Percentiles rank a stretch among this genome's conserved stretches.
Evolutionary conservation across 2,888 invertebrate genomes (phyloP).

Genomic region (Nephrotoma guestfalica): DNA sequence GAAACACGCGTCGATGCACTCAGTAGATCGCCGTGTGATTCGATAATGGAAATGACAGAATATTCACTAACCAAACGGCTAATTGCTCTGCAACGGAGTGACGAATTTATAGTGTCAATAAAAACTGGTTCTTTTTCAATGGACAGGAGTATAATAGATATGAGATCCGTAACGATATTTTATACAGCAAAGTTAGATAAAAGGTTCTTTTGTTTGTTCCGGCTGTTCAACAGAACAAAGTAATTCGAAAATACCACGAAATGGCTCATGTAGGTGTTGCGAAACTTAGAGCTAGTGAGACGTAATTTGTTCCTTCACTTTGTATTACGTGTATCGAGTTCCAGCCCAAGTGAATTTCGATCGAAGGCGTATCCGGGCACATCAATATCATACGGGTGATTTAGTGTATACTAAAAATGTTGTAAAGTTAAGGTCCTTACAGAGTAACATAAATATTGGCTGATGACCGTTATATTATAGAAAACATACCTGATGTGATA

Average conservation of each 20-base stretch:
- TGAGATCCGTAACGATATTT: neutral
- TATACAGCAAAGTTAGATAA: neutral
- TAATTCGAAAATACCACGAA: neutral
- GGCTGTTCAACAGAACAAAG: neutral
- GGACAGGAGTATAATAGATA: neutral
- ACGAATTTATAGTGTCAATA: neutral
- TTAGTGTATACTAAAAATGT: neutral
- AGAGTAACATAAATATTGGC: too few species aligned
- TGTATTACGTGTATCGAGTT: neutral
- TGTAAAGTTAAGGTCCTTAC: neutral
- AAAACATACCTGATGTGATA: too few species aligned
- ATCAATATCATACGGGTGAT: neutral
- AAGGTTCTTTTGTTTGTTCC: neutral
- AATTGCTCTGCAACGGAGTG: neutral
- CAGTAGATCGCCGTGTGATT: neutral
- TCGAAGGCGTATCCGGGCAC: neutral
- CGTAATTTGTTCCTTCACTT: neutral
- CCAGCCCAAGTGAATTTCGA: neutral
- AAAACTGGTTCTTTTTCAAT: neutral
- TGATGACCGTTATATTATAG: too few species aligned
- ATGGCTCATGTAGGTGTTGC: neutral
- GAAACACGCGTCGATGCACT: neutral
- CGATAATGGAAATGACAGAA: neutral
- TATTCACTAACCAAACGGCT: neutral
- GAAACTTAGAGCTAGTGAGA: neutral